Evolutionary conservation across 2,797 vertebrate genomes (phyloP).

Genomic region (Catharus ustulatus): DNA sequence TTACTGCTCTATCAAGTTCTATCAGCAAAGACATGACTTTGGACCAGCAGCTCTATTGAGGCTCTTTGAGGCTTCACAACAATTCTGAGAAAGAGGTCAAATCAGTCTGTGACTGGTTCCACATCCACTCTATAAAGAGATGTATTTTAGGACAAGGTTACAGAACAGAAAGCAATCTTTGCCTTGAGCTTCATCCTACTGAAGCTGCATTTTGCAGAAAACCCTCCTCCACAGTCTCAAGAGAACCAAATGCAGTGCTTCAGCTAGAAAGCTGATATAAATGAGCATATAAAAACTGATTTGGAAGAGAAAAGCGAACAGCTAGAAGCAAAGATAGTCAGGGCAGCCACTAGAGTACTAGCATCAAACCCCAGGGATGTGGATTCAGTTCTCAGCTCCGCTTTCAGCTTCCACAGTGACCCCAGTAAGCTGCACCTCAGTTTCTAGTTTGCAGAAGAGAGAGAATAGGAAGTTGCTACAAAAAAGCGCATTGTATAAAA

Average conservation of each 20-base stretch:
- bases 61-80: neutral
- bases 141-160: slow-evolving; percentile 19
- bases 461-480: neutral
- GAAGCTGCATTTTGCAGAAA: neutral
- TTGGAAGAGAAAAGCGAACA: neutral
- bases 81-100: neutral
- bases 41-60: neutral
- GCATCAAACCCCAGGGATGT: neutral
- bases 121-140: neutral
- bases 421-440: neutral
- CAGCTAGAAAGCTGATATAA: neutral
- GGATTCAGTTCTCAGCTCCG: neutral
- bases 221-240: neutral
- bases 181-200: neutral
- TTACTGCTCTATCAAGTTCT: neutral
- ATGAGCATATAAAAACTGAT: neutral
- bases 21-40: neutral
- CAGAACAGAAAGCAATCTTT: neutral
- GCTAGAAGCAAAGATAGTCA: neutral
- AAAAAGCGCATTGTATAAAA: neutral
- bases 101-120: neutral
- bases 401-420: neutral
- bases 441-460: neutral
- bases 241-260: slow-evolving; percentile 2
- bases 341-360: neutral